phyloP scores from a whole-genome alignment of 2,888 invertebrate species.

The Abrostola triplasia region DNA sequence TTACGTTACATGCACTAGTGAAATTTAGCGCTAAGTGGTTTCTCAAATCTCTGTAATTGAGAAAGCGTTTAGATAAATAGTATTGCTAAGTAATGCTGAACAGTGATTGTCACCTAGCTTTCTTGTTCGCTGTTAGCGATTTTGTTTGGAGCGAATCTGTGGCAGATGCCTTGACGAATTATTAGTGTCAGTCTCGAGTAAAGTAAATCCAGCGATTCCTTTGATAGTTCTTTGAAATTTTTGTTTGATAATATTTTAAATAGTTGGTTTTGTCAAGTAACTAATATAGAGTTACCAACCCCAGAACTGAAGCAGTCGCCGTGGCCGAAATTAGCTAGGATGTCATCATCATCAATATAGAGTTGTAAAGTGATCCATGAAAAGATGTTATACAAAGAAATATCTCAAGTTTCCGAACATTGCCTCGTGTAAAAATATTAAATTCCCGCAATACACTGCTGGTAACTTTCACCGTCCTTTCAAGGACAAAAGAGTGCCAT shows the following conservation, averaged over 20 bases:
- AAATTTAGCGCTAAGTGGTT: conserved; percentile 45
- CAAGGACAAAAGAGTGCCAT: conserved; percentile 50
- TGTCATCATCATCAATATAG: no score
- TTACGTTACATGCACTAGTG: conserved; percentile 23
- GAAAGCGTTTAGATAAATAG: conserved; percentile 54
- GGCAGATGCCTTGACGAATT: conserved; percentile 13
- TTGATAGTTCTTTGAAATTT: no score
- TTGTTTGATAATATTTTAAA: no score
- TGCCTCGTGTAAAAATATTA: not conserved
- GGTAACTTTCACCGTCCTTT: conserved; percentile 47
- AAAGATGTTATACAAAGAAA: no score
- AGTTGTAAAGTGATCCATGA: no score
- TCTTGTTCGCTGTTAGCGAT: conserved; percentile 35
- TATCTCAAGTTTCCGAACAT: not conserved
- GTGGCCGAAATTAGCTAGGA: no score
- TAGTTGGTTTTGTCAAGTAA: no score
- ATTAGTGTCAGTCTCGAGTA: not conserved
- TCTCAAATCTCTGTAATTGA: conserved; percentile 44
- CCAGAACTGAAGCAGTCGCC: no score
- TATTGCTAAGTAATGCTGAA: conserved; percentile 56
- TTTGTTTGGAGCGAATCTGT: conserved; percentile 14
- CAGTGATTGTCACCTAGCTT: conserved; percentile 59
- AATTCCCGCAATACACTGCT: conserved; percentile 8
- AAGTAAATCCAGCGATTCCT: not conserved
- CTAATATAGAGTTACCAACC: no score